A percentile compares a stretch with the other conserved stretches of the same genome.
phyloP scores from a whole-genome alignment of 1,140 invertebrate species.

The Latrodectus geometricus region DNA sequence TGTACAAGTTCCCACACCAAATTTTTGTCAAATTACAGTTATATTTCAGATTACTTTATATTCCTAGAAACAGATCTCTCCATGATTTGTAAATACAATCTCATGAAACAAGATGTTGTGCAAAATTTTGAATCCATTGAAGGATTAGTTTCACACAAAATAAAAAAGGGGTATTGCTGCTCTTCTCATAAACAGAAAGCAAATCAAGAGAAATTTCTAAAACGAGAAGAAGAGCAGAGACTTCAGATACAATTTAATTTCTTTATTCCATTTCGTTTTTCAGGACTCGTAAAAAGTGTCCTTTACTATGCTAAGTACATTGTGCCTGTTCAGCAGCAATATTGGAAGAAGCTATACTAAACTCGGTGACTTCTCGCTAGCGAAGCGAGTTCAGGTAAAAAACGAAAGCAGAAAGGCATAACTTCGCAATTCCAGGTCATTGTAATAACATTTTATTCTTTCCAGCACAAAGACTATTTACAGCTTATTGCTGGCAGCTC shows the following conservation, averaged over 20 bases:
- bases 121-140: no score
- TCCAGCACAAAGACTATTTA: constrained; percentile 13
- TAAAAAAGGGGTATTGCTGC: no score
- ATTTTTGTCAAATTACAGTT: no score
- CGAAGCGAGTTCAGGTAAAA: neutral
- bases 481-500: constrained; percentile 18
- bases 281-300: neutral
- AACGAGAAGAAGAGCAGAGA: no score
- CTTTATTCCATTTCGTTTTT: neutral
- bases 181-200: no score
- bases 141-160: no score
- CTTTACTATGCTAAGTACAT: neutral
- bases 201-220: no score
- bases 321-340: neutral
- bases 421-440: neutral
- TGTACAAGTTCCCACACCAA: no score
- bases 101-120: no score
- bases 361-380: neutral
- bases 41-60: no score
- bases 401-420: neutral
- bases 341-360: neutral
- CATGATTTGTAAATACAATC: no score
- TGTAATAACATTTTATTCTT: constrained; percentile 19
- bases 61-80: no score
- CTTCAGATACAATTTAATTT: neutral